phyloP scores from a whole-genome alignment of 2,113 vertebrate species.

The Dissostichus mawsoni region DNA sequence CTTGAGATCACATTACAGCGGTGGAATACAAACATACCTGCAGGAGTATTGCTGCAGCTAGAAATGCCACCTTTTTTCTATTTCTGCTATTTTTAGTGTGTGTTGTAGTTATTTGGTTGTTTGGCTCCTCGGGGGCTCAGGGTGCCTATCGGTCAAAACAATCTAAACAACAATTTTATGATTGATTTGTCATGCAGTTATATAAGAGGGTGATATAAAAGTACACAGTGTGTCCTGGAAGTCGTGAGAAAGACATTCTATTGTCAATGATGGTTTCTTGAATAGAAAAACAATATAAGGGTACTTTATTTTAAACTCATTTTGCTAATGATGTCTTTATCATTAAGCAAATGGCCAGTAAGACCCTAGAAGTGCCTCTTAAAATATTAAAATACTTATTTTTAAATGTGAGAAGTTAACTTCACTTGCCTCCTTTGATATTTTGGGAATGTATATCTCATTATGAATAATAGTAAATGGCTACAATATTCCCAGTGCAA shows the following conservation, averaged over 20 bases:
- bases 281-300: slow-evolving; percentile 22
- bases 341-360: slow-evolving; percentile 28
- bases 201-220: slow-evolving; percentile 57
- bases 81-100: slow-evolving; percentile 54
- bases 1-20: slow-evolving; percentile 46
- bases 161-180: slow-evolving; percentile 71
- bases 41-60: slow-evolving; percentile 4
- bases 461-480: slow-evolving; percentile 54
- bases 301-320: slow-evolving; percentile 35
- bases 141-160: slow-evolving; percentile 69
- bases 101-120: slow-evolving; percentile 65
- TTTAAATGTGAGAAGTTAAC: slow-evolving; percentile 22
- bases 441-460: slow-evolving; percentile 54
- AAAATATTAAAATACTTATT: slow-evolving; percentile 15
- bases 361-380: slow-evolving; percentile 18
- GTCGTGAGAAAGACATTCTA: slow-evolving; percentile 19
- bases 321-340: slow-evolving; percentile 42
- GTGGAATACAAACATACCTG: slow-evolving; percentile 28
- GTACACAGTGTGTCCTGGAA: slow-evolving; percentile 26
- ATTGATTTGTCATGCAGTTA: slow-evolving; percentile 78
- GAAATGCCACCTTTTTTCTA: slow-evolving; percentile 44
- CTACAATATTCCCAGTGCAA: slow-evolving; percentile 19
- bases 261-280: slow-evolving; percentile 30
- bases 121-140: slow-evolving; percentile 60
- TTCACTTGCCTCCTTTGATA: slow-evolving; percentile 37